Evolutionary conservation across 1,140 invertebrate species (phyloP), one percentile per base, ranked within the genome.

Genomic region (Drosophila arizonae): DNA sequence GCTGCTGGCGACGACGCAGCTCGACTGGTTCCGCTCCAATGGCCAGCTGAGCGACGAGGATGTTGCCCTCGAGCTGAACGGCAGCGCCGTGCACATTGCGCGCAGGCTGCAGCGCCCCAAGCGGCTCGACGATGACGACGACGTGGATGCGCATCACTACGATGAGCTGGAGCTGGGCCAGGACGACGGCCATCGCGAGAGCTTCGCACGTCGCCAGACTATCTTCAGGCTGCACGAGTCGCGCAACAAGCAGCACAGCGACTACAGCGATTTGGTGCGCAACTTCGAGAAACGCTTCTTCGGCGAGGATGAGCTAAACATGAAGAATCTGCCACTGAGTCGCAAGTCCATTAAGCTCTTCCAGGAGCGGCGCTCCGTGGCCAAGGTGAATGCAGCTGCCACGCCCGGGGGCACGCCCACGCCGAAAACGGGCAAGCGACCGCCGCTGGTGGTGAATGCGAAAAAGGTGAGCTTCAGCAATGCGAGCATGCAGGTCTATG

Each of bases 1-100:
- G 90, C 95, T 98, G 66, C 92, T 98, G 67, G 95, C 96, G 1
- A 96, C 95, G 55, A 96, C 95, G 1, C 93, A 93, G 63, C 91
- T 97, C 33, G 80, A 92, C 54, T 91, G 90, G 81, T 79, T 82
- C 21, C 79, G 78, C 4, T 91, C 82, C 10, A 75, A 75, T 3
- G 72, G 79, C 0, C 75, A 88, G 56, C 67, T 81, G 60, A 80
- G 70, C 41, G 92, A 93, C 8, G 92, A 94, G 67, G 85, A 93
- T 45, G 92, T 92, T 0, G 91, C 93, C 51, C 91, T 93, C 61
- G 93, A 93, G 43, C 92, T 95, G 4, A 93, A 93, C 41, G 93
- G 93, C 28, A 92, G 94, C 68, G 94, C 93, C 0, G 91, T 94
- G 6, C 93, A 94, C 63, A 95, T 96, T 45, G 94, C 93, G 0